These are phyloP conservation scores for Spea hammondii DNA, from an alignment of 2,797 vertebrate species.

Conservation along the genomic window DNA sequence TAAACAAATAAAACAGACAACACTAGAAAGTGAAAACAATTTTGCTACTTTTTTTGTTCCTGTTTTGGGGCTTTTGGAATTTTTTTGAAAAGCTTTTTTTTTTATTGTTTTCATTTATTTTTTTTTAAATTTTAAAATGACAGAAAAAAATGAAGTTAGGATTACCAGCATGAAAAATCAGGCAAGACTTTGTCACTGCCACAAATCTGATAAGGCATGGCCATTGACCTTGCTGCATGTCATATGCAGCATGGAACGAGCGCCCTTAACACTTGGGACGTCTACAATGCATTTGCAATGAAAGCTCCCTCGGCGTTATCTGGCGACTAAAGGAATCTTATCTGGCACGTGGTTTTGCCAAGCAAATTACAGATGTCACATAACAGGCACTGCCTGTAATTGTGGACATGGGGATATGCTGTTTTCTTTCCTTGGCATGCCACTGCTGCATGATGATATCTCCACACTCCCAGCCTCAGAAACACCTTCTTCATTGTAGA, in stretches of 20 bases:
- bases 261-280: conserved; percentile 19
- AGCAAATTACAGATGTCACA: conserved; percentile 64
- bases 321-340: conserved; percentile 43
- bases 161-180: conserved; percentile 66
- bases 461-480: conserved; percentile 69
- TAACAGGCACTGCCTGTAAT: conserved; percentile 82
- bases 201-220: conserved; percentile 67
- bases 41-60: conserved; percentile 67
- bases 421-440: conserved; percentile 73
- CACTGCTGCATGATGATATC: conserved; percentile 66
- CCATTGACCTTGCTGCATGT: conserved; percentile 40
- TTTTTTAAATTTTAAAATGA: conserved; percentile 61
- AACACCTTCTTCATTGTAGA: conserved; percentile 87
- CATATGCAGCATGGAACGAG: conserved; percentile 46
- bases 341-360: conserved; percentile 26
- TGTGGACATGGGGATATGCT: conserved; percentile 84
- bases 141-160: conserved; percentile 66
- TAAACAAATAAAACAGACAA: conserved; percentile 62
- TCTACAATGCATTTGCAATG: conserved; percentile 24
- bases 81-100: conserved; percentile 63
- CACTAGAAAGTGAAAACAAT: conserved; percentile 63
- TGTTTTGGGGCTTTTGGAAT: conserved; percentile 39
- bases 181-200: conserved; percentile 62
- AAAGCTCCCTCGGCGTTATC: not conserved
- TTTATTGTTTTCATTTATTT: conserved; percentile 64